Percentiles rank a stretch among this genome's conserved stretches.
These are phyloP conservation scores for Micropoecilia bifurca DNA, from an alignment of 2,797 vertebrate species.

Conservation along the genomic window DNA sequence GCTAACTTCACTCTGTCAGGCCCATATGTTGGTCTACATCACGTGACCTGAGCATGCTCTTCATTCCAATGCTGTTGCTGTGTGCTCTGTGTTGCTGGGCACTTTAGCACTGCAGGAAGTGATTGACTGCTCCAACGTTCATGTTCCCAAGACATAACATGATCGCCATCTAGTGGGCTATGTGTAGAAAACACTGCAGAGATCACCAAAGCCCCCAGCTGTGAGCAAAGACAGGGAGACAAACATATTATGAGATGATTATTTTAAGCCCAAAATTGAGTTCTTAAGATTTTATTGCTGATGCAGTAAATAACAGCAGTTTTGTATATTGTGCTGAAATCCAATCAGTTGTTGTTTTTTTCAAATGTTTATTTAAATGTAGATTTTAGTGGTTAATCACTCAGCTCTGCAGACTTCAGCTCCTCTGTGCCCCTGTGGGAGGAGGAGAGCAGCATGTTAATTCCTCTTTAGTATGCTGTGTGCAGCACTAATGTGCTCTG, in stretches of 20 bases:
- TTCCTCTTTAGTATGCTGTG: slow-evolving; percentile 39
- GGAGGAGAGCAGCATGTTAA: slow-evolving; percentile 30
- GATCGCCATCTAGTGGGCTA: slow-evolving; percentile 60
- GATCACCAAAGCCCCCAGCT: background rate
- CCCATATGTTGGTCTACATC: slow-evolving; percentile 44
- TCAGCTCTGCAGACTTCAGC: slow-evolving; percentile 22
- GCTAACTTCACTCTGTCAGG: slow-evolving; percentile 5
- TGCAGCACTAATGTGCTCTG: slow-evolving; percentile 28
- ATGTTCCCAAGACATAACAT: background rate
- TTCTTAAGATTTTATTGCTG: background rate
- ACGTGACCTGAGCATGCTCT: slow-evolving; percentile 45
- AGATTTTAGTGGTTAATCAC: slow-evolving; percentile 26
- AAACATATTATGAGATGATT: background rate
- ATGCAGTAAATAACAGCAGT: background rate
- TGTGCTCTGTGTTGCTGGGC: slow-evolving; percentile 61
- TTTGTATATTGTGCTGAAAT: background rate
- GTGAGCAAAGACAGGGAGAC: background rate
- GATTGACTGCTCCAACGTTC: slow-evolving; percentile 31
- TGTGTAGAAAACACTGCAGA: background rate
- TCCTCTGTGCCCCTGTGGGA: slow-evolving; percentile 1
- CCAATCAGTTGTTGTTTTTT: background rate
- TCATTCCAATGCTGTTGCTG: slow-evolving; percentile 63
- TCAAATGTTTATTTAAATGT: background rate
- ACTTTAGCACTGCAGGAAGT: slow-evolving; percentile 58
- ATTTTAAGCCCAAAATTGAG: background rate